These are phyloP conservation scores for Galemys pyrenaicus DNA, from an alignment of 2,113 vertebrate genomes.

Conservation along the genomic window DNA sequence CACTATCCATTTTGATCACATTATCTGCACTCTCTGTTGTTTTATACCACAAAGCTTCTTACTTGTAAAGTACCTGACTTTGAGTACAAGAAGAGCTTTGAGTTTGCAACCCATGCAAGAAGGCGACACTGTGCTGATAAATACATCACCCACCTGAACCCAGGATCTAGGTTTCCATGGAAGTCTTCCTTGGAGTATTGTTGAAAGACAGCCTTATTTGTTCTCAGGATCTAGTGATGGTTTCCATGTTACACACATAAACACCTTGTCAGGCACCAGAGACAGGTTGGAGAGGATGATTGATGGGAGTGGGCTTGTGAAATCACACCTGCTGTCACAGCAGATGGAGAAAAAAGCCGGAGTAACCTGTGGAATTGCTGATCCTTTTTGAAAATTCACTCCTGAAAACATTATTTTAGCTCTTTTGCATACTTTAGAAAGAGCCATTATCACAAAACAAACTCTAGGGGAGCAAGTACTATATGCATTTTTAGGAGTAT, in stretches of 20 bases:
- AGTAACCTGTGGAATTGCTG: slow-evolving; percentile 82
- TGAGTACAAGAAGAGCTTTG: neutral
- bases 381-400: slow-evolving; percentile 77
- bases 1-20: neutral
- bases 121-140: neutral
- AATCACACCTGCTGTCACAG: slow-evolving; percentile 83
- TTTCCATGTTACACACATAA: slow-evolving; percentile 77
- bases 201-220: slow-evolving; percentile 71
- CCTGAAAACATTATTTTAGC: slow-evolving; percentile 74
- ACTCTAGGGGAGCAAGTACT: slow-evolving; percentile 53
- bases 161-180: slow-evolving; percentile 59
- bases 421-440: slow-evolving; percentile 69
- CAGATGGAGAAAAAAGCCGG: slow-evolving; percentile 78
- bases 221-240: slow-evolving; percentile 63
- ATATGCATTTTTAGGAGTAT: slow-evolving; percentile 27
- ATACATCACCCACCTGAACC: slow-evolving; percentile 46
- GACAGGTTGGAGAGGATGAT: slow-evolving; percentile 81
- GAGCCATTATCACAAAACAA: slow-evolving; percentile 60
- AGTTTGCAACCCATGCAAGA: slow-evolving; percentile 5
- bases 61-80: neutral
- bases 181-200: slow-evolving; percentile 51
- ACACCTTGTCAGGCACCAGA: slow-evolving; percentile 82
- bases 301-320: slow-evolving; percentile 81
- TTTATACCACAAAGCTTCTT: neutral
- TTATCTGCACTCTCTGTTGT: neutral